Base-by-base conservation (phyloP, 2,113 vertebrate genomes). In the Microcebus jonahi region DNA sequence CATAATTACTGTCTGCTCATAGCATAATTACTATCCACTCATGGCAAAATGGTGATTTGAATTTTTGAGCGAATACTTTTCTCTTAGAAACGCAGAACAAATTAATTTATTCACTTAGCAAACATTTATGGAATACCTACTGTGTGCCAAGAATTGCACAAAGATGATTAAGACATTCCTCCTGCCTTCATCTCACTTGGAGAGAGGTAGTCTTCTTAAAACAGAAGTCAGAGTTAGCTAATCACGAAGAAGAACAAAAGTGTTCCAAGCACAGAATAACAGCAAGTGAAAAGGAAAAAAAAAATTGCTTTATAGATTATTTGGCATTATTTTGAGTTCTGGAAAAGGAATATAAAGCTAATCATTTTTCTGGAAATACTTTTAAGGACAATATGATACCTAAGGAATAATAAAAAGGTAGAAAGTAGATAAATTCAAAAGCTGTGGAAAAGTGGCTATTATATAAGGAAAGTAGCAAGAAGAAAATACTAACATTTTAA, bases 61-160 rank as follows among this genome's bases (percentile, higher is more conserved):
- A 61, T 63, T 96, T 95, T 91, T 86, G 77, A 93, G 68, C 81
- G 21, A 75, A 79, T 5, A 7, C 18, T 90, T 96, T 89, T n/a
- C 13, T 92, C 2, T 85, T 42, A 86, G 50, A 86, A 95, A 73
- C 53, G 45, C 18, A 91, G 79, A 91, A 75, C 21, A 88, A 85
- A 42, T 86, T 85, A 39, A 27, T 88, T 48, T 79, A 68, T 85
- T 89, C 29, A 42, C 27, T 92, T 82, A 65, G 70, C 34, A 83
- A 59, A 83, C 36, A 50, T 71, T 94, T 71, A 50, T 67, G 39
- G 61, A 92, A 67, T 71, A 73, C 31, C 45, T 90, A 45, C 21
- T 67, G 7, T 73, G 34, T 77, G 34, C 36, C 81, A 83, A 79
- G 53, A 77, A 79, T 45, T 83, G 10, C 11, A 31, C 53, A 88